Evolutionary conservation across 1,140 invertebrate genomes (phyloP).

Genomic region (Phthorimaea operculella): DNA sequence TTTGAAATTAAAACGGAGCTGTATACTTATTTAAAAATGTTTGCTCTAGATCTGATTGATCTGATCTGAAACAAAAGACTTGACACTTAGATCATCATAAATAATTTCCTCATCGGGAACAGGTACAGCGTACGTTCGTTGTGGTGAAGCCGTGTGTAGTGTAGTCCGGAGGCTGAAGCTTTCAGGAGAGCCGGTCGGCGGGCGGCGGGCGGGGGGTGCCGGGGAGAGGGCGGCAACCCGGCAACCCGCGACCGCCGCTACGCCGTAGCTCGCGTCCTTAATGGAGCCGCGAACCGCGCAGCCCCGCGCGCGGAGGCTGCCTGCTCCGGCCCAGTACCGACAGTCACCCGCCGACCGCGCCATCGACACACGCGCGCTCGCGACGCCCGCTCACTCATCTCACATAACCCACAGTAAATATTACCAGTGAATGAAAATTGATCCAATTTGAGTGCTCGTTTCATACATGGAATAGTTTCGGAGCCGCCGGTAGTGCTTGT

Average conservation of each 20-base stretch:
- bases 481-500: constrained; percentile 21
- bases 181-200: constrained; percentile 15
- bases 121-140: neutral
- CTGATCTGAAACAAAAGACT: no score
- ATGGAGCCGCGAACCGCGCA: constrained; percentile 55
- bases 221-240: neutral
- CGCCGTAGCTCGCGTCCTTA: constrained; percentile 40
- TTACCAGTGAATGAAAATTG: constrained; percentile 14
- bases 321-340: constrained; percentile 7
- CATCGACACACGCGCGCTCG: constrained; percentile 45
- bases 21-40: no score
- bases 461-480: constrained; percentile 36
- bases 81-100: no score
- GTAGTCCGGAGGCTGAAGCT: constrained; percentile 27
- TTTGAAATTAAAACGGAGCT: no score
- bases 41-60: no score
- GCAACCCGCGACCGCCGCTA: constrained; percentile 29
- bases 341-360: constrained; percentile 59
- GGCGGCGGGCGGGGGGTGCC: neutral
- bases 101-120: no score
- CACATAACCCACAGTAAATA: constrained; percentile 14
- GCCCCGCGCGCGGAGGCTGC: constrained; percentile 56
- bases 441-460: constrained; percentile 35
- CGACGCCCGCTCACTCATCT: constrained; percentile 15
- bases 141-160: neutral